Conservation (phyloP, 2,113 vertebrate species). For the Axis porcinus region DNA sequence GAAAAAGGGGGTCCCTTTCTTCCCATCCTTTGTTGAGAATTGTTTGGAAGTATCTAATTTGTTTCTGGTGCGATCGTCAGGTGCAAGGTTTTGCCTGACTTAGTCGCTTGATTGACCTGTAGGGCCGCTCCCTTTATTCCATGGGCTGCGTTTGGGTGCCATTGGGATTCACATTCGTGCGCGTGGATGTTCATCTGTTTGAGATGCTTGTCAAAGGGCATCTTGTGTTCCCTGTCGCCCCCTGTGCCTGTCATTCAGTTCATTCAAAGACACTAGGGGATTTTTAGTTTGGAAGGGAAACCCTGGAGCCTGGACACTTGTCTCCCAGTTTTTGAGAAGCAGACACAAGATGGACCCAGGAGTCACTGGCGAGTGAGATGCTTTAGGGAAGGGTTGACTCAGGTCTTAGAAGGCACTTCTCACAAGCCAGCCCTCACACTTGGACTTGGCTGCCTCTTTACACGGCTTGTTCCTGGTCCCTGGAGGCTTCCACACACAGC, state of each 20-base stretch:
- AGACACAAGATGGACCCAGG: neutral
- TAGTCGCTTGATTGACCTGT: rapidly evolving
- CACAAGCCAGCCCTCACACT: neutral
- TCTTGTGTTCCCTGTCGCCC: neutral
- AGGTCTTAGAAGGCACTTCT: neutral
- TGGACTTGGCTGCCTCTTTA: rapidly evolving
- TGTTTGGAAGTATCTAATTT: rapidly evolving
- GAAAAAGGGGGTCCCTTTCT: neutral
- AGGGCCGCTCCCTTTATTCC: neutral
- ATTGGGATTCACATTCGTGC: rapidly evolving
- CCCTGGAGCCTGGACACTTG: rapidly evolving
- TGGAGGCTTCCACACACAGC: neutral
- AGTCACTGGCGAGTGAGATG: too few relatives aligned
- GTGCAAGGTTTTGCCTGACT: rapidly evolving
- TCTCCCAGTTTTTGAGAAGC: neutral
- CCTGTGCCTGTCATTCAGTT: neutral
- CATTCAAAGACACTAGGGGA: neutral
- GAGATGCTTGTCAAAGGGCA: neutral
- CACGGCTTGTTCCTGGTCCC: rapidly evolving
- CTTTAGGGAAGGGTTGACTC: neutral
- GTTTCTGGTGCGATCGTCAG: rapidly evolving
- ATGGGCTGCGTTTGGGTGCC: neutral
- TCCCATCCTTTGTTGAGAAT: rapidly evolving
- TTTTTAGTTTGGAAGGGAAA: neutral
- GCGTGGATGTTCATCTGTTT: neutral